Evolutionary conservation across 2,797 vertebrate species (phyloP), one percentile per base, ranked within the genome.

Genomic region (Peromyscus eremicus): DNA sequence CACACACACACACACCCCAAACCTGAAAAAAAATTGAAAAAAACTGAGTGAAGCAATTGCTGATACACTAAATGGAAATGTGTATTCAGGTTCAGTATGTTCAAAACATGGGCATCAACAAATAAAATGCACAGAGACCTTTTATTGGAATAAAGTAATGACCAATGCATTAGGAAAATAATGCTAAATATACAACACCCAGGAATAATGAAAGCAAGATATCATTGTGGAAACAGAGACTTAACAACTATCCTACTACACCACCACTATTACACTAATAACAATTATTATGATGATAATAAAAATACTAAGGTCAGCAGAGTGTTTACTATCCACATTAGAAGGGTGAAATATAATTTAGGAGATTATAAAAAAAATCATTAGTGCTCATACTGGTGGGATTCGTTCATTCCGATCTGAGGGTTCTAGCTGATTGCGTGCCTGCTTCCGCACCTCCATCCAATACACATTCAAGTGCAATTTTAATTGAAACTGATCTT

Each of bases 401-500:
- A 98, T 96, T 97, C 92, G 95, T 49, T 75, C 96, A 94, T 97
- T 97, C 92, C 88, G 95, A 97, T 97, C 93, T 96, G 83, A 95
- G 98, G 90, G 94, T 91, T 98, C 95, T 96, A 97, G 93, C 70
- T 1, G 23, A 92, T 94, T 96, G 96, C 89, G 92, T 87, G 97
- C 88, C 91, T 97, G 97, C 60, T 97, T 98, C 97, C 94, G 71
- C 76, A 96, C 97, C 98, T 88, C 96, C 75, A 94, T 83, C 93
- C 94, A 97, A 94, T 85, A 93, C 95, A 98, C 92, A 88, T 97
- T 98, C 97, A 99, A 99, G 98, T 98, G 98, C 97, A 98, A 98
- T 98, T 99, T 98, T 99, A 99, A 99, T 99, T 99, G 99, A 99
- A 99, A 99, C 99, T 99, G 99, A 99, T 99, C 99, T 99, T 99